Evolutionary conservation across 2,113 vertebrate species (phyloP).

Genomic region (Nothocercus julius): DNA sequence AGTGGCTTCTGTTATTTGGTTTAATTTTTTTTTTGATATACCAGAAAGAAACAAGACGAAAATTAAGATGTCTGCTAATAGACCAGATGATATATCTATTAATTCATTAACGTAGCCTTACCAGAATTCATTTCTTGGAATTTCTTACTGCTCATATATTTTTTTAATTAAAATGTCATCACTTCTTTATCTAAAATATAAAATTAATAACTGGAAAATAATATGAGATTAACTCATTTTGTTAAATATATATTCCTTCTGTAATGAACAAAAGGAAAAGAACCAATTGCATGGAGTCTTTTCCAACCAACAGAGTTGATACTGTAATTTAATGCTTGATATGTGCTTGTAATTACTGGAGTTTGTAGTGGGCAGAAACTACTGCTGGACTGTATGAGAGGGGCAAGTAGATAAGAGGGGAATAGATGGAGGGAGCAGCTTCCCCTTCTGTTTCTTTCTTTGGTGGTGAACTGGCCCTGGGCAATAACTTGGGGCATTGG

Average conservation of each 20-base stretch:
- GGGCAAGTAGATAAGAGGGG: background rate
- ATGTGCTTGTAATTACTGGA: background rate
- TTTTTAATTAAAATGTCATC: slow-evolving; percentile 5
- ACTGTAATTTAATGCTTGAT: background rate
- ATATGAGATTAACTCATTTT: background rate
- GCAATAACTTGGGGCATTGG: background rate
- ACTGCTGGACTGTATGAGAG: background rate
- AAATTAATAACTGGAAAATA: background rate
- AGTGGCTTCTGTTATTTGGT: background rate
- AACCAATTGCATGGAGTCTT: background rate
- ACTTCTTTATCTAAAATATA: background rate
- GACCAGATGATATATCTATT: background rate
- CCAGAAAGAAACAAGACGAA: background rate
- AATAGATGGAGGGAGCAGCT: background rate
- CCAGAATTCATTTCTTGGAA: background rate
- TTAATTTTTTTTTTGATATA: background rate
- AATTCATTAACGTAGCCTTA: background rate
- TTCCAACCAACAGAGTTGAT: background rate
- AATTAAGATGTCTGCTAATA: background rate
- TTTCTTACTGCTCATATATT: background rate
- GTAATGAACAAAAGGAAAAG: background rate
- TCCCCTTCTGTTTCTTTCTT: background rate
- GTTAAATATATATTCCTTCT: background rate
- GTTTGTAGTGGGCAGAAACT: background rate
- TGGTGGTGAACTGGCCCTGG: background rate